phyloP scores from a whole-genome alignment of 2,888 invertebrate genomes.

The Hemaris fuciformis region DNA sequence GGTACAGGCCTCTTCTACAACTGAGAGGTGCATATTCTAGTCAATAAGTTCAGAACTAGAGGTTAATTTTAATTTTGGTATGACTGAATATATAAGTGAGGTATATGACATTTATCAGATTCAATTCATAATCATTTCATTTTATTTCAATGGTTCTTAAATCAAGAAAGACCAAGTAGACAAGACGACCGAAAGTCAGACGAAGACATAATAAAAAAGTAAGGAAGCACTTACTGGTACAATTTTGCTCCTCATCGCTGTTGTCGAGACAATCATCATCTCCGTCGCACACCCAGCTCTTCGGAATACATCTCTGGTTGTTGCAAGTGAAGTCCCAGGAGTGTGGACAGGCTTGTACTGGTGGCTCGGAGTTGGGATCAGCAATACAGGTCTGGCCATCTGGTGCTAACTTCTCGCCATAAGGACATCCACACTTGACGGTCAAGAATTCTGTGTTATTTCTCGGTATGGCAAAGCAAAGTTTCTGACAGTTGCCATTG shows the following conservation, averaged over 20 bases:
- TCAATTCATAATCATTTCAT: too few species aligned
- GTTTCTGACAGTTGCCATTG: constrained; percentile 96
- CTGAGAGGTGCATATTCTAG: too few species aligned
- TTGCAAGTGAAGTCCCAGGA: constrained; percentile 96
- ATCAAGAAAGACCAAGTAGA: too few species aligned
- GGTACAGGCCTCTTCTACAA: too few species aligned
- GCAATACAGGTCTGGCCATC: constrained; percentile 87
- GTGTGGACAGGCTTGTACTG: constrained; percentile 93
- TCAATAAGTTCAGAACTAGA: too few species aligned
- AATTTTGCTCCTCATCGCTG: constrained; percentile 97
- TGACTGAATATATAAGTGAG: too few species aligned
- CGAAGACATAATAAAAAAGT: not conserved
- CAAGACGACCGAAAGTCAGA: not conserved
- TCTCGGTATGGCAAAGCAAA: constrained; percentile 94
- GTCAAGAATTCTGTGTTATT: constrained; percentile 81
- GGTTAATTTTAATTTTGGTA: too few species aligned
- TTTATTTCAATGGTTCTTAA: too few species aligned
- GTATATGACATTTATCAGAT: too few species aligned
- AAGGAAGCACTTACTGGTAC: constrained; percentile 86
- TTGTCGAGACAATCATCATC: constrained; percentile 98
- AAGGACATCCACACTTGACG: constrained; percentile 94
- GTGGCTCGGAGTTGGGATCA: constrained; percentile 93
- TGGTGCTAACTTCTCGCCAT: constrained; percentile 90
- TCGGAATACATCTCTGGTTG: constrained; percentile 95
- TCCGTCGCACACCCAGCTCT: constrained; percentile 97